Evolutionary conservation across 2,888 invertebrate genomes (phyloP), one percentile per base, ranked within the genome.

Genomic region (Dermolepida albohirtum): DNA sequence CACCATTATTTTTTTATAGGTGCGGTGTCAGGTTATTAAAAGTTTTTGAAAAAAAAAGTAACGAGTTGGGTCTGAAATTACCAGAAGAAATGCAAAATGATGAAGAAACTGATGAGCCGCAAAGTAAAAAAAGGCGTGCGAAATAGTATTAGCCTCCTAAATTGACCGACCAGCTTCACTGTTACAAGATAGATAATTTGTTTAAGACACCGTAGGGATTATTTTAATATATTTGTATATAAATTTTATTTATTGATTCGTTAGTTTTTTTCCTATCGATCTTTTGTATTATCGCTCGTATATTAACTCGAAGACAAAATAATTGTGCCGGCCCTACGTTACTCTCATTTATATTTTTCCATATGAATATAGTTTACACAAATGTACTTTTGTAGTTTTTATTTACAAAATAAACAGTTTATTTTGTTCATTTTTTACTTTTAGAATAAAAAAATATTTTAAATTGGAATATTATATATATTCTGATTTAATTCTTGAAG

Each of bases 11-110:
- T 47, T 68, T 16, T 67, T 64, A 29, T 84, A 95, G 95, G 80
- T 90, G 93, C 78, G 95, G 95, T 62, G 85, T 86, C 74, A 86
- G 89, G 64, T 85, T 95, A 70, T 88, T 92, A 74, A 89, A 88
- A 74, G 91, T 88, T 81, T 90, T 94, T 70, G 88, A 89, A 74
- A 90, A 90, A 75, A 88, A 90, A 43, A 91, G 92, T 79, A 85
- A 86, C 72, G 92, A 94, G 67, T 80, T 92, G 12, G 87, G 88
- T 41, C 83, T 93, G 17, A 84, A 85, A 0, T 73, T 81, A 2
- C 82, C 87, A 1, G 84, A 85, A 0, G 85, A 85, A 67, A 83
- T 85, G 55, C 79, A 83, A 29, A 77, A 81, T 12, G 78, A 63
- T 29, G 65, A 52, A 14, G 64, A 59, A 12, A 51, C 57, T 16